Evolutionary conservation across 2,797 vertebrate species (phyloP).

Genomic region (Lophotriccus pileatus): DNA sequence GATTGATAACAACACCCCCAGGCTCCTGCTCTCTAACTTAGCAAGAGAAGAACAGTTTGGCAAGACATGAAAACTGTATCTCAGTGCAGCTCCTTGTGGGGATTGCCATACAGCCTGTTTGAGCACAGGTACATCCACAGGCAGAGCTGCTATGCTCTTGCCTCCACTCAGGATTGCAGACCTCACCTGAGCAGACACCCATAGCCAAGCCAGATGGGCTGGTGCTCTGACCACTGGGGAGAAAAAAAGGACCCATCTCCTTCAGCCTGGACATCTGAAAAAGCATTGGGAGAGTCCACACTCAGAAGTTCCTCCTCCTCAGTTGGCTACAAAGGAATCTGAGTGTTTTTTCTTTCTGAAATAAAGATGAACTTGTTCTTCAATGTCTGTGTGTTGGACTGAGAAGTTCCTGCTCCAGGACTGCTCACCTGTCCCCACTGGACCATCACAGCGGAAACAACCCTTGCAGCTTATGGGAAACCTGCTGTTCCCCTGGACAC

Average conservation of each 20-base stretch:
- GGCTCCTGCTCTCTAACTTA: background rate
- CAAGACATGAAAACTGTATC: background rate
- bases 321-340: background rate
- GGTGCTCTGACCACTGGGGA: background rate
- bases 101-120: background rate
- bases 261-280: background rate
- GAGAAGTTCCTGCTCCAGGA: background rate
- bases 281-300: background rate
- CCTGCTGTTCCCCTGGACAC: background rate
- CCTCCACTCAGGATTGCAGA: background rate
- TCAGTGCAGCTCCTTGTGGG: background rate
- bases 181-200: background rate
- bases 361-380: background rate
- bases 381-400: background rate
- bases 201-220: background rate
- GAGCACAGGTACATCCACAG: background rate
- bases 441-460: background rate
- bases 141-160: background rate
- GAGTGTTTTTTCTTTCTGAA: background rate
- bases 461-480: background rate
- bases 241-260: background rate
- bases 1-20: conserved; percentile 9
- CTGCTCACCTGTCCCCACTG: background rate
- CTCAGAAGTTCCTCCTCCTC: background rate
- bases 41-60: background rate